Base-by-base conservation (phyloP, 35 echinoderm and acorn worm species). In the Chiridota heheva region DNA sequence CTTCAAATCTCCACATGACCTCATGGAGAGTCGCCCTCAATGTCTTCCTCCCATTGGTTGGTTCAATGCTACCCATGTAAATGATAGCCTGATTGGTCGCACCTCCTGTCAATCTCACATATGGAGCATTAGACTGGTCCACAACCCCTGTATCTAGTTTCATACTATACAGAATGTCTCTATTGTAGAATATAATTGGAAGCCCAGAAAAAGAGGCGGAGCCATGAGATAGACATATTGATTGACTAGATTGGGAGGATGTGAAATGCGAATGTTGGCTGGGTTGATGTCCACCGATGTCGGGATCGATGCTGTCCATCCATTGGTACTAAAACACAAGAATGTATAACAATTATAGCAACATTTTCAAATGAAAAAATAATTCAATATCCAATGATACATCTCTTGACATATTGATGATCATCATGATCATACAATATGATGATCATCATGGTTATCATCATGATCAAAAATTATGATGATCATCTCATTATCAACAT, bases 151-250 rank as follows among this genome's bases (percentile, higher is more conserved):
- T 76, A 20, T 87, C 88, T 0, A 91, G 70, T 27, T 87, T 87
- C 69, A 85, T 72, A 7, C 65, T 58, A 58, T 82, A 81, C 13
- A 59, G 57, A 33, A 96, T 49, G 0, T 10, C 42, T n/a, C 72
- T 44, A 2, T 83, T 73, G 64, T 96, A 96, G 2, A 72, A 37
- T 76, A 82, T 8, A 96, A 49, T 40, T 91, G 58, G 28, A 56
- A 31, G 7, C 88, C 88, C 27, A 91, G 85, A 76, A 77, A 98
- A 32, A 81, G 80, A 24, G 15, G n/a, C 27, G 95, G 89, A 3
- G 89, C 89, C 15, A 33, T 66, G 35, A 98, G 89, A 65, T 98
- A 91, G 5, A 98, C 77, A 26, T 59, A 91, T 12, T 81, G 56
- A 5, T 56, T 48, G 2, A 17, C 44, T 17, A 84, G 68, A 40